These are phyloP conservation scores for Parapristionchus giblindavisi DNA, from an alignment of 2,888 invertebrate genomes.

Conservation along the genomic window DNA sequence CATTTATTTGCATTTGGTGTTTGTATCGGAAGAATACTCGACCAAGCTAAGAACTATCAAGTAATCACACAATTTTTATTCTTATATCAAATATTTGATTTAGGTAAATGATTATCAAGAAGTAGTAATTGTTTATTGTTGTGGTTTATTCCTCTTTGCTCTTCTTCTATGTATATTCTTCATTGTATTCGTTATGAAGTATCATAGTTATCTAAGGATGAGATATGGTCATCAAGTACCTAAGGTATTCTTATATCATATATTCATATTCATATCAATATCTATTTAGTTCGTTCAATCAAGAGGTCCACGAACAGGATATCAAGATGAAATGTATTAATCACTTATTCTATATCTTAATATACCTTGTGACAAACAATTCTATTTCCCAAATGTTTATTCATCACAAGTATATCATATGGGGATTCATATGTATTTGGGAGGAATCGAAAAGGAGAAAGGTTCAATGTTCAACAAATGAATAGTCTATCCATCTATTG, in stretches of 20 bases:
- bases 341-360: too few species aligned
- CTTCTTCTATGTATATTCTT: slow-evolving; percentile 52
- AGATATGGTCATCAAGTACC: slow-evolving; percentile 59
- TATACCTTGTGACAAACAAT: too few species aligned
- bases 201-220: slow-evolving; percentile 52
- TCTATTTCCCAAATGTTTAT: too few species aligned
- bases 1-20: slow-evolving; percentile 59
- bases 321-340: slow-evolving; percentile 55
- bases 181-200: slow-evolving; percentile 52
- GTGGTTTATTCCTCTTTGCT: slow-evolving; percentile 56
- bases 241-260: slow-evolving; percentile 40
- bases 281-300: slow-evolving; percentile 51
- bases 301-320: slow-evolving; percentile 49
- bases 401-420: too few species aligned
- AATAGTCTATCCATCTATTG: too few species aligned
- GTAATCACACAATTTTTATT: background rate
- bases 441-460: too few species aligned
- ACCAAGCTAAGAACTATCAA: slow-evolving; percentile 52
- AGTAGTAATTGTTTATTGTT: slow-evolving; percentile 42
- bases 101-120: slow-evolving; percentile 34
- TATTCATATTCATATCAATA: background rate
- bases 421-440: too few species aligned
- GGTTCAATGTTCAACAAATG: too few species aligned
- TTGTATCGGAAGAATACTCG: slow-evolving; percentile 48
- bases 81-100: background rate